Base-by-base conservation (phyloP, 2,797 vertebrate genomes). In the Tenualosa thibaudeaui region DNA sequence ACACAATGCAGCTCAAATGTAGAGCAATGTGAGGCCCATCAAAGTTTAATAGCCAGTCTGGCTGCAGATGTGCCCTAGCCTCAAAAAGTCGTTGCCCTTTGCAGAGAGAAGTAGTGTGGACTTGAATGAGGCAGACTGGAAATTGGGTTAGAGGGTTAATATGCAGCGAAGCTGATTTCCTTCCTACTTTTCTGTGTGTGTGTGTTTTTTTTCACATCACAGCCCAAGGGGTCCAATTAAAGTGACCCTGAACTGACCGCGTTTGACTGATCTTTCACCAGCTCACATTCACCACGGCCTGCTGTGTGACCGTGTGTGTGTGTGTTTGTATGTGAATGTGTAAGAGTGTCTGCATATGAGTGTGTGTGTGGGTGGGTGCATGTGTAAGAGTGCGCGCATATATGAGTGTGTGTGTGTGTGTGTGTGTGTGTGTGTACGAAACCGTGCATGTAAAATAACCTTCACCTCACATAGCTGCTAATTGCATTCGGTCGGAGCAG, bases 241-340 rank as follows among this genome's bases (percentile, higher is more conserved):
- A 93, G 83, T 26, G 84, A 87, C 88, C 86, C 83, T 88, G 90
- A 94, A 91, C 89, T 93, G 90, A 84, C 90, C 89, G 87, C 86
- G 90, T 94, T 92, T 84, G 91, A 92, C 88, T 85, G 85, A 86
- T 86, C 84, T 90, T 90, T 90, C 90, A 92, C 93, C 95, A 85
- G 85, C 24, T 82, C 56, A 58, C 46, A 53, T 82, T 83, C 85
- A 85, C 50, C 5, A 40, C 68, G 19, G 68, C 68, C 68, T 75
- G 68, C 62, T 31, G 56, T n/a, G 56, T 19, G 17, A 58, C 2
- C 15, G 12, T 54, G 51, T 54, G 51, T 54, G 10, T 54, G 51
- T 53, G 51, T 53, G 51, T 53, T 5, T 53, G 19, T 58, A 19
- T 58, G 56, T 58, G n/a, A 26, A 9, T 65, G 60, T 12, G 2